phyloP scores from a whole-genome alignment of 1,140 invertebrate species.

The Heliconius eleuchia region DNA sequence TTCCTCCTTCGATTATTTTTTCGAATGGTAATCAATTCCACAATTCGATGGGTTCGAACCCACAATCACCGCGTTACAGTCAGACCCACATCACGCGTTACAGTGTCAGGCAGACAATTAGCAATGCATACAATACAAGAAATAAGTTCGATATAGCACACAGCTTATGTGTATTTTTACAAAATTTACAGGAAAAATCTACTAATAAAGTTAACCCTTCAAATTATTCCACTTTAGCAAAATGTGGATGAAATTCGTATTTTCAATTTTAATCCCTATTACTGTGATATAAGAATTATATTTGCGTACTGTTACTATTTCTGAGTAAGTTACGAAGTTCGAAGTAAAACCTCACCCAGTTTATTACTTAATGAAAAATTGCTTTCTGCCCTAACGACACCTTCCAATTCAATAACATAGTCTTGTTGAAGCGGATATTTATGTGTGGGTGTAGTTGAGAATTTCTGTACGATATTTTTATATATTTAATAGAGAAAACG shows the following conservation, averaged over 20 bases:
- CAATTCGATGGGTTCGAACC: too few relatives aligned
- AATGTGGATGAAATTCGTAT: neutral
- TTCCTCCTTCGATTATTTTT: too few relatives aligned
- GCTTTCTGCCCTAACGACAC: neutral
- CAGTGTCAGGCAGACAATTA: too few relatives aligned
- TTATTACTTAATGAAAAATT: slow-evolving; percentile 9
- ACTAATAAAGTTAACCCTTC: neutral
- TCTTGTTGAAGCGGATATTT: neutral
- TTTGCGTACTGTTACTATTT: neutral
- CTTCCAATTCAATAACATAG: neutral
- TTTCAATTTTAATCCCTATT: neutral
- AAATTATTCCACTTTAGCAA: neutral
- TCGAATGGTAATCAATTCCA: too few relatives aligned
- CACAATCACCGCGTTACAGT: too few relatives aligned
- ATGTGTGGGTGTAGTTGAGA: neutral
- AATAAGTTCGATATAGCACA: neutral
- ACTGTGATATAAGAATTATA: neutral
- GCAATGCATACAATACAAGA: neutral
- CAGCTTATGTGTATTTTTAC: neutral
- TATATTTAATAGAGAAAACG: neutral
- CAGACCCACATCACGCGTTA: too few relatives aligned
- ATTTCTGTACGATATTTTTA: neutral
- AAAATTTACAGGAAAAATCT: neutral
- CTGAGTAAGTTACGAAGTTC: neutral
- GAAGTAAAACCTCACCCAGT: slow-evolving; percentile 10